Evolutionary conservation across 2,797 vertebrate species (phyloP).

Genomic region (Galagoides demidoff): DNA sequence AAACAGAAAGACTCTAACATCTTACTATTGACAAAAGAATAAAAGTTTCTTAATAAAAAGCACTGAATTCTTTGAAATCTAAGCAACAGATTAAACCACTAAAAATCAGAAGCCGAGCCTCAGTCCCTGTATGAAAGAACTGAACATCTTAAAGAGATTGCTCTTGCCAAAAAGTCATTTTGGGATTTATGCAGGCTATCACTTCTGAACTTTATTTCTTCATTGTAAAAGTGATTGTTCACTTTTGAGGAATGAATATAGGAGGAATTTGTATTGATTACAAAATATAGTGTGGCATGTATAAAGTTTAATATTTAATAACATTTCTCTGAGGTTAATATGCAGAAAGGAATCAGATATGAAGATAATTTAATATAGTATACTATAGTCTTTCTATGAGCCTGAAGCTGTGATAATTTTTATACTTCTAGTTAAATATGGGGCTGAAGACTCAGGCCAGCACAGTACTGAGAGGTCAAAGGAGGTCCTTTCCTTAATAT

Average conservation of each 20-base stretch:
- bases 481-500: neutral
- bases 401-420: constrained; percentile 33
- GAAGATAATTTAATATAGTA: neutral
- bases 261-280: neutral
- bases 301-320: neutral
- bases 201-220: constrained; percentile 21
- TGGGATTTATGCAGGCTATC: neutral
- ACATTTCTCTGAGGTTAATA: constrained; percentile 13
- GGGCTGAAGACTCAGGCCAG: neutral
- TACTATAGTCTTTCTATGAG: neutral
- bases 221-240: constrained; percentile 31
- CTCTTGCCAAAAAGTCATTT: neutral
- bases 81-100: neutral
- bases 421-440: neutral
- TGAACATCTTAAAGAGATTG: neutral
- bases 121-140: neutral
- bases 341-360: neutral
- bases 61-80: neutral
- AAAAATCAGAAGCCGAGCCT: neutral
- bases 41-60: constrained; percentile 17
- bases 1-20: constrained; percentile 6
- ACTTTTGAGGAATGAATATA: neutral
- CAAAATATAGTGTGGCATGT: neutral
- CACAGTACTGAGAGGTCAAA: neutral
- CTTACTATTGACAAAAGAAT: neutral